These are phyloP conservation scores for Hystrix cristata DNA, from an alignment of 2,113 vertebrate genomes.

Conservation along the genomic window DNA sequence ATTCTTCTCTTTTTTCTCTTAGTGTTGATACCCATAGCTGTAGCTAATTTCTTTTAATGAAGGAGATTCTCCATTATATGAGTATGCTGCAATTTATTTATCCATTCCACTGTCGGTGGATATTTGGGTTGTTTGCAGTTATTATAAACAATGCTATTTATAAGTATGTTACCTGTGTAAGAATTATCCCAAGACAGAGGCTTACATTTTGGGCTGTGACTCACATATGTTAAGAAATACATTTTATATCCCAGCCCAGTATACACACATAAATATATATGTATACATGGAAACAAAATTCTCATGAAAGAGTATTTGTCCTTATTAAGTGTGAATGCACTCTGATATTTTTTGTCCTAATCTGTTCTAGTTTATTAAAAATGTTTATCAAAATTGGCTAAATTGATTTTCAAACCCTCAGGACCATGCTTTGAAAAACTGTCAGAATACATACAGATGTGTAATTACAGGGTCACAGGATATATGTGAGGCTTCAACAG, in stretches of 20 bases:
- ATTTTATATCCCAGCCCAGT: neutral
- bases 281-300: neutral
- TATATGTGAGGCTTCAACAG: neutral
- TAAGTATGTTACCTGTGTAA: neutral
- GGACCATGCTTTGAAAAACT: conserved; percentile 1
- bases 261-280: neutral
- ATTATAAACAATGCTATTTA: neutral
- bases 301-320: conserved; percentile 46
- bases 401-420: neutral
- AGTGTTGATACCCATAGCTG: neutral
- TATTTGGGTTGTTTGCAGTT: conserved; percentile 25
- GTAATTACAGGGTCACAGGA: neutral
- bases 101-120: neutral
- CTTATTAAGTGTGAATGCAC: neutral
- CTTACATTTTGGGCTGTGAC: neutral
- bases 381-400: neutral
- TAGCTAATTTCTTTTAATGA: conserved; percentile 50
- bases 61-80: neutral
- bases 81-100: neutral
- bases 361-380: conserved; percentile 31
- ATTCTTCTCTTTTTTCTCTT: neutral
- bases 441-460: neutral
- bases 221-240: conserved; percentile 33
- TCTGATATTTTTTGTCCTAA: conserved; percentile 23
- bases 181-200: neutral